These are phyloP conservation scores for Microcebus tavaratra DNA, from an alignment of 2,113 vertebrate species.

Conservation along the genomic window DNA sequence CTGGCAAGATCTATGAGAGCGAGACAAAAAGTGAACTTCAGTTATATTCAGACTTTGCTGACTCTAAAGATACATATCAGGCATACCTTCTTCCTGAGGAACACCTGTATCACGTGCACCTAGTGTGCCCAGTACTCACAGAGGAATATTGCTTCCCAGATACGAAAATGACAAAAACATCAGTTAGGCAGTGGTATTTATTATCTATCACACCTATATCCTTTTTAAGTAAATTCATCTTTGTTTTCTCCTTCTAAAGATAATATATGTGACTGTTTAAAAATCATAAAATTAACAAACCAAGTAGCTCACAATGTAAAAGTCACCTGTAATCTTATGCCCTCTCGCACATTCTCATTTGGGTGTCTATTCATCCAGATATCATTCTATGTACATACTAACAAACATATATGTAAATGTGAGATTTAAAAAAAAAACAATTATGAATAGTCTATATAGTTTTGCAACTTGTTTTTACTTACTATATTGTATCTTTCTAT, in stretches of 20 bases:
- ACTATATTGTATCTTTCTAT: neutral
- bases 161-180: neutral
- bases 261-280: neutral
- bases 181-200: neutral
- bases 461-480: neutral
- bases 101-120: neutral
- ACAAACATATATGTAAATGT: neutral
- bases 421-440: neutral
- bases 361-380: neutral
- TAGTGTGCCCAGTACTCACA: neutral
- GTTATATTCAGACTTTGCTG: neutral
- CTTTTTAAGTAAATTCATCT: neutral
- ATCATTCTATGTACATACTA: neutral
- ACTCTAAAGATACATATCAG: neutral
- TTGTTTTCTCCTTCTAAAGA: neutral
- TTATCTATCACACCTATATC: neutral
- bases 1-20: conserved; percentile 87
- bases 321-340: neutral
- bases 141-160: neutral
- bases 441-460: neutral
- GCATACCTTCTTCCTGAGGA: neutral
- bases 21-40: conserved; percentile 1
- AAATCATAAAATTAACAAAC: neutral
- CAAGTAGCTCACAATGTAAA: neutral
- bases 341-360: neutral